Evolutionary conservation across 2,797 vertebrate genomes (phyloP).

Genomic region (Enteromius unitaeniatus): DNA sequence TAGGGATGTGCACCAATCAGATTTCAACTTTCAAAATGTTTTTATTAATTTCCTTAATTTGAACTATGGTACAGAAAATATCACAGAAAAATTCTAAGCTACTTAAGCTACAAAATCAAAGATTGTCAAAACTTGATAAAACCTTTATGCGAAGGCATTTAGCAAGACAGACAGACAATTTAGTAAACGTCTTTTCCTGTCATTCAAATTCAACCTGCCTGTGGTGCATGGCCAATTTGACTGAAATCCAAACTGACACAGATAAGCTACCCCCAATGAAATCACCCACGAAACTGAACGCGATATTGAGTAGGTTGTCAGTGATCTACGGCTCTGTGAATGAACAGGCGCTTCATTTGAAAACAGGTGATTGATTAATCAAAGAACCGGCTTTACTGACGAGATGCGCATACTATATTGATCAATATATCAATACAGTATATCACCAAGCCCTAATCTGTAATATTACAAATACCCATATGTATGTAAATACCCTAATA

Average conservation of each 20-base stretch:
- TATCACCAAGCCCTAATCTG: too few relatives aligned
- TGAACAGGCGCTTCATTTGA: too few relatives aligned
- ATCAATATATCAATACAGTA: too few relatives aligned
- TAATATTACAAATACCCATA: background rate
- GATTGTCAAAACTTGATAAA: background rate
- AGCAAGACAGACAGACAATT: background rate
- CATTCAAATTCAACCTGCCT: background rate
- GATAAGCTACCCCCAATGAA: too few relatives aligned
- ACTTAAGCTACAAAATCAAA: background rate
- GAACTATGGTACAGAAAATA: background rate
- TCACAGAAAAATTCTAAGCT: background rate
- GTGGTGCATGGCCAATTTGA: background rate
- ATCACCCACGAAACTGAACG: too few relatives aligned
- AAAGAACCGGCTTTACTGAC: too few relatives aligned
- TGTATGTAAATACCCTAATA: background rate
- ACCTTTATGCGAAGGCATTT: background rate
- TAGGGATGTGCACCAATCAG: background rate
- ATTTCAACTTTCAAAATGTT: background rate
- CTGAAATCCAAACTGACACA: background rate
- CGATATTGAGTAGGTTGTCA: too few relatives aligned
- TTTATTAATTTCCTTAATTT: background rate
- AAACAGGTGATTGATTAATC: too few relatives aligned
- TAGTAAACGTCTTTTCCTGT: background rate
- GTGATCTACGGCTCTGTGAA: too few relatives aligned
- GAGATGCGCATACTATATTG: too few relatives aligned